phyloP scores from a whole-genome alignment of 2,797 vertebrate species.

The Betta splendens region DNA sequence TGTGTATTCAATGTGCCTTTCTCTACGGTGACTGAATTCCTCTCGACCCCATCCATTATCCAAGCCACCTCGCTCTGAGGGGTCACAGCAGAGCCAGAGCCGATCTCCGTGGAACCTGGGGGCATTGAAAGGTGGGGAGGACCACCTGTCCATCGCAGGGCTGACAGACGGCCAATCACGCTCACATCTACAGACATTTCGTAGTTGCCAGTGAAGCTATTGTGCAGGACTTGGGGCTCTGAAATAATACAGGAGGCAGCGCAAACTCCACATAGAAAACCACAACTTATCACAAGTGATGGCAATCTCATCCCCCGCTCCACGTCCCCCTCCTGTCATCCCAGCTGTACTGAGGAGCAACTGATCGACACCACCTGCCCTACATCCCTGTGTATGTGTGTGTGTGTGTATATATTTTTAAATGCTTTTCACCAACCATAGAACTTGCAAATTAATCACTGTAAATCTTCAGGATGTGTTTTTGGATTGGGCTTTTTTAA shows the following conservation, averaged over 20 bases:
- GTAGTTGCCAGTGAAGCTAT: background rate
- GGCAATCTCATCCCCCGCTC: background rate
- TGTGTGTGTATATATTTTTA: slow-evolving; percentile 56
- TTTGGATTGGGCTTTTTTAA: slow-evolving; percentile 85
- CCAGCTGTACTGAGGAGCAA: slow-evolving; percentile 80
- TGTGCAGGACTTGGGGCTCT: background rate
- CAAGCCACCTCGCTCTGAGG: background rate
- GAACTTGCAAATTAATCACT: slow-evolving; percentile 79
- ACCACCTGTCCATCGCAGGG: background rate
- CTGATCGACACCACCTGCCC: slow-evolving; percentile 76
- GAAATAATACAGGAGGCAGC: background rate
- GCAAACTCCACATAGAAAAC: no score
- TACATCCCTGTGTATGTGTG: slow-evolving; percentile 42
- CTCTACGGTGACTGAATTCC: slow-evolving; percentile 77
- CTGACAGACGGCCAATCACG: background rate
- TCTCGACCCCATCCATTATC: slow-evolving; percentile 28
- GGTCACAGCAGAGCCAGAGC: background rate
- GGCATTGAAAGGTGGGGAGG: background rate
- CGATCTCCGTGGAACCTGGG: background rate
- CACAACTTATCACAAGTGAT: background rate
- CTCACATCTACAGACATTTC: background rate
- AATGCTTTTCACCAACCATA: slow-evolving; percentile 81
- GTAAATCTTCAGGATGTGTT: slow-evolving; percentile 93
- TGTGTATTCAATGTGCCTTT: slow-evolving; percentile 89
- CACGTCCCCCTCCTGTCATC: slow-evolving; percentile 63